These are phyloP conservation scores for Daboia siamensis DNA, from an alignment of 2,113 vertebrate genomes.

Conservation along the genomic window DNA sequence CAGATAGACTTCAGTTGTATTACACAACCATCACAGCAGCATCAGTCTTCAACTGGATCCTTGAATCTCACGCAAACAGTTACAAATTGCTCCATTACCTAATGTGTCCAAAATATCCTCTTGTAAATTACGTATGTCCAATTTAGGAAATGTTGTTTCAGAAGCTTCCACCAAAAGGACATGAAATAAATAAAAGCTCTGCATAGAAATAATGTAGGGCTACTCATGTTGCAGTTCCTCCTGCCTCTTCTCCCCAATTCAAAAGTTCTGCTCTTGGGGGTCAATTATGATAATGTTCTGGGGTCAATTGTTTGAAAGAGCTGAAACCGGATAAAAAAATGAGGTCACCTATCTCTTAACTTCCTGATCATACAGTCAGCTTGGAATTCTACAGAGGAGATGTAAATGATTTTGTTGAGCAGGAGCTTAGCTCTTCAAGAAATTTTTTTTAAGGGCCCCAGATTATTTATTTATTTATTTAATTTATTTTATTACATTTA, in stretches of 20 bases:
- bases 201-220: background rate
- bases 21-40: background rate
- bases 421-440: background rate
- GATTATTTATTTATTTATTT: no score
- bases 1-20: background rate
- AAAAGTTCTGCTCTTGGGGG: background rate
- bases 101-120: background rate
- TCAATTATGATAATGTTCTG: background rate
- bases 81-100: background rate
- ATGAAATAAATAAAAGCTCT: background rate
- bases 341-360: background rate
- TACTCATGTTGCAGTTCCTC: background rate
- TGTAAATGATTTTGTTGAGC: background rate
- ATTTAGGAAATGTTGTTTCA: background rate
- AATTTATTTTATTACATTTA: no score
- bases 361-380: background rate
- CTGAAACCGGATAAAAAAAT: background rate
- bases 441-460: background rate
- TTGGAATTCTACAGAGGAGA: background rate
- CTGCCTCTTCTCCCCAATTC: background rate
- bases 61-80: background rate
- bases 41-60: background rate
- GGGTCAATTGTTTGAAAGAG: background rate
- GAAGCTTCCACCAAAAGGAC: background rate
- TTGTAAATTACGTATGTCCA: background rate